Percentiles rank a stretch among this genome's conserved stretches.
Conservation (phyloP, 2,888 invertebrate genomes). For the Spialia ferax region DNA sequence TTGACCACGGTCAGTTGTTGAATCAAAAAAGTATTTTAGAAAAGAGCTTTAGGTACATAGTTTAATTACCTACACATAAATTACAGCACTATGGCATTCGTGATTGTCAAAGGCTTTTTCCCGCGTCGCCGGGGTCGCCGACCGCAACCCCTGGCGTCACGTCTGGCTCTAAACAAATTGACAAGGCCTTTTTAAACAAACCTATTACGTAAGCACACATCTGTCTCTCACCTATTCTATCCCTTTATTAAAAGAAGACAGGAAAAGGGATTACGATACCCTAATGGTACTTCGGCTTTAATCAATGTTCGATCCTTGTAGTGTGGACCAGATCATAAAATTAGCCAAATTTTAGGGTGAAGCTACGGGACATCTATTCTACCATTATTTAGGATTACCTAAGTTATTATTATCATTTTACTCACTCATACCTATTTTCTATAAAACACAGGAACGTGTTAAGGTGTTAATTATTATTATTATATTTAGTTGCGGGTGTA, state of each 20-base stretch:
- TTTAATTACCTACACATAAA: constrained; percentile 1
- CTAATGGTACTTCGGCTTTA: neutral
- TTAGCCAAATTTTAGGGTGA: neutral
- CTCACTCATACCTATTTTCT: no score
- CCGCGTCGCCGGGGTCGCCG: constrained; percentile 23
- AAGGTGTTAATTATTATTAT: no score
- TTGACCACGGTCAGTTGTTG: neutral
- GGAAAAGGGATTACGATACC: neutral
- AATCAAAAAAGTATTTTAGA: no score
- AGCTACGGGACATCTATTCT: no score
- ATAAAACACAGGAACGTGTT: neutral
- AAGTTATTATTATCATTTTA: no score
- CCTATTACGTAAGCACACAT: constrained; percentile 30
- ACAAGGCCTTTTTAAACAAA: constrained; percentile 41
- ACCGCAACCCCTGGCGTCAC: constrained; percentile 36
- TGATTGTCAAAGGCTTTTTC: constrained; percentile 23
- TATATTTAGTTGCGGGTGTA: neutral
- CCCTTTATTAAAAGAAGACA: constrained; percentile 14
- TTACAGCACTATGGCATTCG: neutral
- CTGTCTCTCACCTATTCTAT: constrained; percentile 7
- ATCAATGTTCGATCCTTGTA: neutral
- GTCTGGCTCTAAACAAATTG: constrained; percentile 44
- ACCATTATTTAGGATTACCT: no score
- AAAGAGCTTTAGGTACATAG: neutral
- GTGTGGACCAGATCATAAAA: neutral